These are phyloP conservation scores for Pimephales promelas DNA, from an alignment of 2,113 vertebrate genomes.

Conservation along the genomic window DNA sequence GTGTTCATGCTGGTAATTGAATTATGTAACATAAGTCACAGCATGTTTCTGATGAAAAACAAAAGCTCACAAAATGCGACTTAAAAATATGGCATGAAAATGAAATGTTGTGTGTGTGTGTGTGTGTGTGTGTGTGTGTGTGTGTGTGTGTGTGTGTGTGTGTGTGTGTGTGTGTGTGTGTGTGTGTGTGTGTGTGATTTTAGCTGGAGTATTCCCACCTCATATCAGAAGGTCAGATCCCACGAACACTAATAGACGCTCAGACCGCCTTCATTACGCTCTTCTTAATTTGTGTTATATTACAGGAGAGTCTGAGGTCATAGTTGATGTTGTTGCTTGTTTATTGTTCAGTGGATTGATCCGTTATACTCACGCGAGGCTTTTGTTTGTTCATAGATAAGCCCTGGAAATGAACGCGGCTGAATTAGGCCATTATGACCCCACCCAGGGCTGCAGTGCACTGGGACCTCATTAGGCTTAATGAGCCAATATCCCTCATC, in stretches of 20 bases:
- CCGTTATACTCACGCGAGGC: background rate
- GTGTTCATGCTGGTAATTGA: background rate
- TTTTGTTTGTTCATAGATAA: constrained; percentile 13
- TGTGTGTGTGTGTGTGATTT: background rate
- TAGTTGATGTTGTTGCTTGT: background rate
- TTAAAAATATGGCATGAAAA: background rate
- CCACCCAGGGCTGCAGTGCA: constrained; percentile 38
- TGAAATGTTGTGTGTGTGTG: no score
- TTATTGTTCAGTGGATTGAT: background rate
- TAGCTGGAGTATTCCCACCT: background rate
- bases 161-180: no score
- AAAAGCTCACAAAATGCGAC: background rate
- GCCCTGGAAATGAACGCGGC: constrained; percentile 7
- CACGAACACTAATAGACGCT: background rate
- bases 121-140: no score
- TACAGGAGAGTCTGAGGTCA: background rate
- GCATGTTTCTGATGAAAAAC: background rate
- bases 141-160: no score
- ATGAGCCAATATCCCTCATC: constrained; percentile 55
- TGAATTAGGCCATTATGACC: background rate
- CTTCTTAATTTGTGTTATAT: background rate
- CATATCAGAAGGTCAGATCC: background rate
- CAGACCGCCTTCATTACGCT: background rate
- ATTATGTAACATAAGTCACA: background rate
- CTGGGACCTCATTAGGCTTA: constrained; percentile 61